Percentiles rank a stretch among this genome's conserved stretches.
phyloP scores from a whole-genome alignment of 1,140 invertebrate genomes.

The Melitaea cinxia region DNA sequence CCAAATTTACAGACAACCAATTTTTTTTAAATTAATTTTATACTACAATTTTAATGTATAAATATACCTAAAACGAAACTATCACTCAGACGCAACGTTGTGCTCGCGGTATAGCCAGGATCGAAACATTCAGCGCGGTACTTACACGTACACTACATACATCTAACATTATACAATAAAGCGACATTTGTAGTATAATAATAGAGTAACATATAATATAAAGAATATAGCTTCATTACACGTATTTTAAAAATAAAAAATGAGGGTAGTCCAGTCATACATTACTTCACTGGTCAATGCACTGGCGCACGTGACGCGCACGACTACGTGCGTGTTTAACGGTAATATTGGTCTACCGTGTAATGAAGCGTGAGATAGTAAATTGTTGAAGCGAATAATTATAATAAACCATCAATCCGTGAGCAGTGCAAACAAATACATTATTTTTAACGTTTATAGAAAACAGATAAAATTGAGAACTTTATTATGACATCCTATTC shows the following conservation, averaged over 20 bases:
- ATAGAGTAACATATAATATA: background rate
- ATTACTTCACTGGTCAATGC: background rate
- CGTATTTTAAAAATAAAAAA: background rate
- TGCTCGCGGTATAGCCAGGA: background rate
- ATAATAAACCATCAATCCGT: conserved; percentile 15
- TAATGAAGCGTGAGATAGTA: background rate
- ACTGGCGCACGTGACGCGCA: background rate
- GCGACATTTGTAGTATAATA: background rate
- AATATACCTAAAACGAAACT: background rate
- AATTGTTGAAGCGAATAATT: background rate
- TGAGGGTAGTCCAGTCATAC: too few relatives aligned
- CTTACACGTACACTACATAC: background rate
- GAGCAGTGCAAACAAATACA: conserved; percentile 26
- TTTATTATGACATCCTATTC: too few relatives aligned
- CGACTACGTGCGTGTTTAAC: background rate
- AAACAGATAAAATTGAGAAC: background rate
- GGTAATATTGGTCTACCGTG: background rate
- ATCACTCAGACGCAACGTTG: background rate
- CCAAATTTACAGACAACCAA: too few relatives aligned
- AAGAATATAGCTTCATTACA: background rate
- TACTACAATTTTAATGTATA: background rate
- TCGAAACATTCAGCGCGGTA: background rate
- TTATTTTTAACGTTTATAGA: conserved; percentile 25
- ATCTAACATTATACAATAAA: background rate
- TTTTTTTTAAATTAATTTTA: conserved; percentile 1